A percentile compares a stretch with the other conserved stretches of the same genome.
Conservation (phyloP, 2,888 invertebrate genomes). For the Anthophora plumipes region DNA sequence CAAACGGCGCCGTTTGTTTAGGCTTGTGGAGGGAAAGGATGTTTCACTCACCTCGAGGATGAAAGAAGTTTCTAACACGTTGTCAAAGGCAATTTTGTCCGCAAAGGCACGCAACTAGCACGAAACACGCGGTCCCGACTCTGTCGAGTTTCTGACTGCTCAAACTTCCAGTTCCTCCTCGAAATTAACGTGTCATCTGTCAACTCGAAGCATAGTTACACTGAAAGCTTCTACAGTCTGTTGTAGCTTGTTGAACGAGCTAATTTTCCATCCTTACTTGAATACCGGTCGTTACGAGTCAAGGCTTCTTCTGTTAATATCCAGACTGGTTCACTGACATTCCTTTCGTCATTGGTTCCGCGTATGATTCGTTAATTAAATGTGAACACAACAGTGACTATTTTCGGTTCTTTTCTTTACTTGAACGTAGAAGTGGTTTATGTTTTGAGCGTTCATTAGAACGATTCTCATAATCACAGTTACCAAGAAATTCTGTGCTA, state of each 20-base stretch:
- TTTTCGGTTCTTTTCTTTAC: neutral
- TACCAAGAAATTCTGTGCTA: constrained; percentile 45
- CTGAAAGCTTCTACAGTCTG: constrained; percentile 6
- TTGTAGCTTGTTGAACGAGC: constrained; percentile 22
- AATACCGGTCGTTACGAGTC: neutral
- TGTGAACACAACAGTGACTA: constrained; percentile 1
- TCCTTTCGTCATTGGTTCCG: neutral
- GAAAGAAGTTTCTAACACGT: constrained; percentile 20
- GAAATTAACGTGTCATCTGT: constrained; percentile 63
- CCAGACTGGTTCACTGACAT: neutral
- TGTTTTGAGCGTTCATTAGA: constrained; percentile 35
- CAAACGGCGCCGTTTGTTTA: neutral
- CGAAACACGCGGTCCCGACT: constrained; percentile 32
- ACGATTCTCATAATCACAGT: constrained; percentile 36
- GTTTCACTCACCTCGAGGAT: constrained; percentile 12
- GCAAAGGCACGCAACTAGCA: constrained; percentile 37
- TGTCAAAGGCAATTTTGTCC: constrained; percentile 31
- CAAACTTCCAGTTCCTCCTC: constrained; percentile 44
- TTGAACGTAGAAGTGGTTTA: too few species aligned
- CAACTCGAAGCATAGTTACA: constrained; percentile 35
- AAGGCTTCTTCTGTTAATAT: too few species aligned
- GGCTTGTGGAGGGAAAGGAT: neutral
- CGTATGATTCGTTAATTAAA: constrained; percentile 10
- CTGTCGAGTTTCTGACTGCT: constrained; percentile 36
- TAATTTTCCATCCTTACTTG: constrained; percentile 24